Evolutionary conservation across 2,797 vertebrate species (phyloP).

Genomic region (Oreonectes daqikongensis): DNA sequence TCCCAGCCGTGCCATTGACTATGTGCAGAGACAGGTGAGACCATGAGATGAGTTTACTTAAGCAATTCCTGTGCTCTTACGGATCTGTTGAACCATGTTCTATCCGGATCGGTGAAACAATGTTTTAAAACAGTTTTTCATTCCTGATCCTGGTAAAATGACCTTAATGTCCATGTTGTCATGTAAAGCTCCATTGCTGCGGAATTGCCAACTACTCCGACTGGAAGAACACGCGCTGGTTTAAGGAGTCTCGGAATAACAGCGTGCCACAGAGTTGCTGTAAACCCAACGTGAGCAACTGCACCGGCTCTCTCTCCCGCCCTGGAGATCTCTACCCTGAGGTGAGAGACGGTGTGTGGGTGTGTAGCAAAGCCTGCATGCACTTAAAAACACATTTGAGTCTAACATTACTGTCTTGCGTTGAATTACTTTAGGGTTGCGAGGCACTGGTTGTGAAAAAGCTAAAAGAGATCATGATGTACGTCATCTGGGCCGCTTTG

Average conservation of each 20-base stretch:
- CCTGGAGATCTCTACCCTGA: conserved; percentile 92
- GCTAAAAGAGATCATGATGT: conserved; percentile 97
- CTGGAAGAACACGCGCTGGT: conserved; percentile 94
- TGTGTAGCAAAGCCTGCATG: background rate
- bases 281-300: conserved; percentile 85
- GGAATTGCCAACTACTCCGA: conserved; percentile 95
- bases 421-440: conserved; percentile 83
- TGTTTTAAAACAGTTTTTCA: background rate
- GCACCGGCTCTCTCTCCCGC: conserved; percentile 85
- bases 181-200: conserved; percentile 85
- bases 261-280: conserved; percentile 97
- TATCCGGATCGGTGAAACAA: background rate
- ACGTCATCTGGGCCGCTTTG: conserved; percentile 92
- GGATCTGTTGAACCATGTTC: too few relatives aligned
- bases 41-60: background rate
- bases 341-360: conserved; percentile 69
- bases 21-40: conserved; percentile 95
- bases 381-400: background rate
- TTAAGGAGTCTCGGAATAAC: conserved; percentile 92
- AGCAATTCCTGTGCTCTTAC: too few relatives aligned
- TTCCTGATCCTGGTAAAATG: background rate
- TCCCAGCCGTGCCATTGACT: conserved; percentile 95
- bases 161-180: background rate
- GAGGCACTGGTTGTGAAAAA: conserved; percentile 94
- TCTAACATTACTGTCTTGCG: background rate